These are phyloP conservation scores for Agriotes lineatus DNA, from an alignment of 2,888 invertebrate genomes.

Conservation along the genomic window DNA sequence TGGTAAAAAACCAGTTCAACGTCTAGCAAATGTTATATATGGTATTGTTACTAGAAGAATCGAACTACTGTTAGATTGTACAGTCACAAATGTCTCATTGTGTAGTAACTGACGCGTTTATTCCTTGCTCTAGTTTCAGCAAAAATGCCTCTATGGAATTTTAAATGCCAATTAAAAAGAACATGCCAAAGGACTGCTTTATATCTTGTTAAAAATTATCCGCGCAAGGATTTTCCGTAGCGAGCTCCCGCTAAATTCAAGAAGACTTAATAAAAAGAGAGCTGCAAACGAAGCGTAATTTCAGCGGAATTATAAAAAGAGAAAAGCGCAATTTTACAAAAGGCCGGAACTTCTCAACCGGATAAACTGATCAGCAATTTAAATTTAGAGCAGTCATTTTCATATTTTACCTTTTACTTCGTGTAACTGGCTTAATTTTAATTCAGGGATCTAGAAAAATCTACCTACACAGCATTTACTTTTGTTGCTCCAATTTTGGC, in stretches of 20 bases:
- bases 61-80: too few species aligned
- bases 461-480: background rate
- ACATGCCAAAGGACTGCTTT: too few species aligned
- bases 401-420: conserved; percentile 47
- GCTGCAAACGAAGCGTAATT: conserved; percentile 57
- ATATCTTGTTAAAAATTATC: background rate
- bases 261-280: conserved; percentile 14
- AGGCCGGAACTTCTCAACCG: conserved; percentile 64
- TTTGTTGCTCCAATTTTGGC: background rate
- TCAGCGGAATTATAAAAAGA: conserved; percentile 58
- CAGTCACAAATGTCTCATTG: too few species aligned
- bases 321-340: conserved; percentile 56
- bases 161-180: too few species aligned
- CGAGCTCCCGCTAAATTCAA: background rate
- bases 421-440: conserved; percentile 13
- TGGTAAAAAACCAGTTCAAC: too few species aligned
- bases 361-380: conserved; percentile 67
- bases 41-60: too few species aligned
- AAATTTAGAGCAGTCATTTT: conserved; percentile 64
- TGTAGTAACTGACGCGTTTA: too few species aligned
- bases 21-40: too few species aligned
- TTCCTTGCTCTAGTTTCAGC: too few species aligned
- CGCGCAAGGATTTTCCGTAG: background rate
- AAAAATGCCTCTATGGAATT: too few species aligned
- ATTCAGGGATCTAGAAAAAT: background rate